Evolutionary conservation across 1,140 invertebrate genomes (phyloP), one percentile per base, ranked within the genome.

Genomic region (Platyscapa corneri): DNA sequence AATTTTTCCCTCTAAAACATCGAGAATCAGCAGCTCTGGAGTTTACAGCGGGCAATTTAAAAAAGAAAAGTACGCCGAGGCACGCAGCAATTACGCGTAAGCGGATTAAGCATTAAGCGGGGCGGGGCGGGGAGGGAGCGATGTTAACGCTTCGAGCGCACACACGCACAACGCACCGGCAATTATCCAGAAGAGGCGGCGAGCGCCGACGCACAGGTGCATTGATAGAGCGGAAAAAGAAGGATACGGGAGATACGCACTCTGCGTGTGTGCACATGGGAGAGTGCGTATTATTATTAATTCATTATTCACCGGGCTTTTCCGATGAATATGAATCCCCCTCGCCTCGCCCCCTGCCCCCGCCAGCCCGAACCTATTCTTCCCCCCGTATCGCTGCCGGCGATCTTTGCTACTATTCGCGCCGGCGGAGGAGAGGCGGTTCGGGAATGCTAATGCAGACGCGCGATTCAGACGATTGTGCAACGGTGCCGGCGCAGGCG

Each of bases 11-110:
- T 32, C 56, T 65, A 82, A 85, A 85, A 80, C 83, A 72, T 84
- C 76, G 65, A 34, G 83, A 79, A 70, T 70, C 82, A 80, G 30
- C 82, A 80, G 30, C 78, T 80, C 39, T 30, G n/a, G 53, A 42
- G 1, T 74, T 27, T 39, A 74, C 37, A n/a, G n/a, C n/a, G 42
- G 60, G 70, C 78, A 77, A 77, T 76, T 80, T 89, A 87, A 87
- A 87, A 88, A 88, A 87, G 80, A 88, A 72, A 82, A 86, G 82
- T 37, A 56, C 20, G 64, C 27, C 32, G 77, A 42, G 37, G 42
- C 46, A 27, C 76, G 78, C 85, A 67, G 83, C 64, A 81, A 85
- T 85, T 81, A 72, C 53, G 56, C 84, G 67, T 67, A 76, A 85
- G 77, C 39, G 49, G 67, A 80, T 85, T 81, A 77, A 84, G 79